Evolutionary conservation across 2,888 invertebrate genomes (phyloP).

Genomic region (Eupeodes luniger): DNA sequence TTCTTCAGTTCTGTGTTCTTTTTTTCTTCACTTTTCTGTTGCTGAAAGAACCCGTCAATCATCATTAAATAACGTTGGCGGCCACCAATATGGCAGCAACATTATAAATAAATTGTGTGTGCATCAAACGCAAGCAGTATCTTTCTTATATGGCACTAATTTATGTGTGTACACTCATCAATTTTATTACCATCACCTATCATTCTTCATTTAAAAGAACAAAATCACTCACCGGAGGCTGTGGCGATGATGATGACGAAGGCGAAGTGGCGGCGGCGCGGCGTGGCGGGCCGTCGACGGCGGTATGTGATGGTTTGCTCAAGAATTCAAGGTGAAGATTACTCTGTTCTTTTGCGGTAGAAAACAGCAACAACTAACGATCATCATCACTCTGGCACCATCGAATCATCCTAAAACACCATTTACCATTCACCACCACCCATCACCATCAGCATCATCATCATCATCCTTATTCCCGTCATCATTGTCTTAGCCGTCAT

Average conservation of each 20-base stretch:
- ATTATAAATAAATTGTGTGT: slow-evolving; percentile 62
- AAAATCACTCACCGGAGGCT: slow-evolving; percentile 73
- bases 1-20: neutral
- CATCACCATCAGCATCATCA: slow-evolving; percentile 23
- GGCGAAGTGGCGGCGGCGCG: neutral
- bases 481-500: slow-evolving; percentile 5
- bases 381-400: slow-evolving; percentile 73
- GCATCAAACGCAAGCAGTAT: slow-evolving; percentile 69
- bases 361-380: slow-evolving; percentile 53
- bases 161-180: slow-evolving; percentile 76
- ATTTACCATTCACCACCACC: slow-evolving; percentile 59
- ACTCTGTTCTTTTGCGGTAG: slow-evolving; percentile 63
- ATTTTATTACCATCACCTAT: slow-evolving; percentile 77
- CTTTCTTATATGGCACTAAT: slow-evolving; percentile 62
- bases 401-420: slow-evolving; percentile 73
- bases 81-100: slow-evolving; percentile 72
- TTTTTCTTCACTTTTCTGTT: slow-evolving; percentile 5
- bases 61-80: slow-evolving; percentile 74
- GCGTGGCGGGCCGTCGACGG: neutral
- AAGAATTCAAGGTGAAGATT: slow-evolving; percentile 75
- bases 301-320: slow-evolving; percentile 4
- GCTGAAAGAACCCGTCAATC: slow-evolving; percentile 70
- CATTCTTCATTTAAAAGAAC: slow-evolving; percentile 75
- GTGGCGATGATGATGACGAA: neutral
- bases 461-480: slow-evolving; percentile 5